Base-by-base conservation (phyloP, 1,140 invertebrate genomes). In the Zaprionus ornatus region DNA sequence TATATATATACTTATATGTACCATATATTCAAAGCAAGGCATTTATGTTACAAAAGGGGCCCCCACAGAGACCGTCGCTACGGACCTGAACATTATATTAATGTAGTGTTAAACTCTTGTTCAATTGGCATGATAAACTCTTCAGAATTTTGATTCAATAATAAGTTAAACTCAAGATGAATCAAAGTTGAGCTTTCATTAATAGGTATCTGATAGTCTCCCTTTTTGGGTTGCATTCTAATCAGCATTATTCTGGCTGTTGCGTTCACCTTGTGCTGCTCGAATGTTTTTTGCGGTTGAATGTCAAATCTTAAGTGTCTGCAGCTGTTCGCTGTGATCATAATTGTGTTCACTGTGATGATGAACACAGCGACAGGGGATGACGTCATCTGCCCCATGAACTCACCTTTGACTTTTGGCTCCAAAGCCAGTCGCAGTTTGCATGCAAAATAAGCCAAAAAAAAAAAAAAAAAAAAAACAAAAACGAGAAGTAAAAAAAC, bases 331-430 rank as follows among this genome's bases (percentile, higher is more conserved):
- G 37, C 54, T 63, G 37, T 35, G 56, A 25, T 55, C 6, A 21
- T 56, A 55, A 64, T 72, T 52, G 60, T 76, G 35, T 45, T 56
- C 17, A 25, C n/a, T n/a, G 50, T 67, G 37, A 56, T 35, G 19
- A 54, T 54, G n/a, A 19, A 17, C 27, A 35, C 42, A 9, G 7
- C n/a, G 7, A 45, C 40, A 45, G 40, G 6, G 19, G 55, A 80
- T 88, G 84, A 87, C 88, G 85, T 87, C 84, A 87, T 88, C 1
- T 54, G 71, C 81, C 59, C 67, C 60, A 59, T 45, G 68, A 48
- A 19, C 48, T 82, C 72, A 60, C 82, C 81, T 90, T 88, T 81
- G 77, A 81, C 79, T 79, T 80, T 72, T 83, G 67, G 69, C 79
- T 74, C 68, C 29, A 19, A 29, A 45, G 59, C 55, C 81, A 68